A percentile compares a stretch with the other conserved stretches of the same genome.
Evolutionary conservation across 1,140 invertebrate genomes (phyloP).

Genomic region (Eubasilissa regina): DNA sequence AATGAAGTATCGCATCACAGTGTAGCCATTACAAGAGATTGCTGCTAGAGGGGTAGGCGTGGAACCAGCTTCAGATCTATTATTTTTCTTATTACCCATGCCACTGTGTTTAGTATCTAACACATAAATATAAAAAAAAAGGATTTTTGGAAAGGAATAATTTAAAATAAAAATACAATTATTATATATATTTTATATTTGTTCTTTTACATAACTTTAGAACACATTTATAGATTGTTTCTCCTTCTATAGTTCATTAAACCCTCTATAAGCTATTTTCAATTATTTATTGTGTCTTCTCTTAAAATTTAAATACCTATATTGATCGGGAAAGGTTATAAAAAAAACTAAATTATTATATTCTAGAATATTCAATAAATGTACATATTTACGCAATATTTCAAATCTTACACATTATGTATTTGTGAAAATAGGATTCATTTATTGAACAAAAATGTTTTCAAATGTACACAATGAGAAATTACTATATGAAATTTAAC

Average conservation of each 20-base stretch:
- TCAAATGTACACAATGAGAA: conserved; percentile 4
- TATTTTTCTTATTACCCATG: too few relatives aligned
- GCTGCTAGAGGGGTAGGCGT: too few relatives aligned
- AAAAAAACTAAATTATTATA: conserved; percentile 36
- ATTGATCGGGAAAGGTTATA: conserved; percentile 29
- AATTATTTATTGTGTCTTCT: conserved; percentile 28
- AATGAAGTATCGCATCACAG: too few relatives aligned
- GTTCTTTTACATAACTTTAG: conserved; percentile 43
- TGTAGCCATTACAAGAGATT: too few relatives aligned
- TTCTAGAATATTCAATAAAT: conserved; percentile 25
- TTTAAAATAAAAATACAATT: conserved; percentile 17
- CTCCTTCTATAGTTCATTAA: conserved; percentile 6
- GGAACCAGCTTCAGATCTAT: too few relatives aligned
- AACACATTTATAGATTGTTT: conserved; percentile 46
- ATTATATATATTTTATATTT: conserved; percentile 35
- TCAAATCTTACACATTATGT: conserved; percentile 12
- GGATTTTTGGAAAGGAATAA: neutral
- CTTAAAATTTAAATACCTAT: conserved; percentile 9
- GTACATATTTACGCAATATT: conserved; percentile 33
- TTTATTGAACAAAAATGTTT: conserved; percentile 33
- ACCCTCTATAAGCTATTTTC: conserved; percentile 25
- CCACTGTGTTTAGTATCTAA: too few relatives aligned
- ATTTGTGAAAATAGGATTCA: conserved; percentile 47
- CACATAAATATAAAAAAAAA: too few relatives aligned
- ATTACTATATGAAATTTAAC: neutral